These are phyloP conservation scores for Pollenia angustigena DNA, from an alignment of 2,888 invertebrate species.

Conservation along the genomic window DNA sequence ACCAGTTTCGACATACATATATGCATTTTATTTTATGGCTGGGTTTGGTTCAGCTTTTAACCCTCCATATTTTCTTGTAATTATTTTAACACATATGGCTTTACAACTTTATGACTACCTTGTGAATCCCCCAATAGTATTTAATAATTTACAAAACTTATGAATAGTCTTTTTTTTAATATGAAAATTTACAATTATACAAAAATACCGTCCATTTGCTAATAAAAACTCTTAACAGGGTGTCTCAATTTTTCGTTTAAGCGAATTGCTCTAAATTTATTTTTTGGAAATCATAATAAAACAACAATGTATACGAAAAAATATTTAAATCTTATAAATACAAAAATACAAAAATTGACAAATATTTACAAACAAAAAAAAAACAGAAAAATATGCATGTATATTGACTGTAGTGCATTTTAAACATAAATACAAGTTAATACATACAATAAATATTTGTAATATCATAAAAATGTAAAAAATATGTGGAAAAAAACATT, in stretches of 20 bases:
- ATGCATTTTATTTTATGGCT: too few species aligned
- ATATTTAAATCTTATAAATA: conserved; percentile 4
- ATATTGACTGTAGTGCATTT: conserved; percentile 31
- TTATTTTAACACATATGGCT: too few species aligned
- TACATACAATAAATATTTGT: conserved; percentile 9
- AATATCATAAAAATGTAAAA: not conserved
- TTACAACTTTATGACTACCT: too few species aligned
- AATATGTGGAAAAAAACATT: conserved; percentile 2
- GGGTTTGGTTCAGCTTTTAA: too few species aligned
- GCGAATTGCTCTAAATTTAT: not conserved
- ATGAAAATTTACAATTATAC: not conserved
- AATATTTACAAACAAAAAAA: conserved; percentile 49
- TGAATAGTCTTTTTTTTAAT: not conserved
- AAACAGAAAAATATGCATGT: not conserved
- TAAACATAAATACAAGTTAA: conserved; percentile 5
- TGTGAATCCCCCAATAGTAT: too few species aligned
- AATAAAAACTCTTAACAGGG: conserved; percentile 43
- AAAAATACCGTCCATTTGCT: conserved; percentile 35
- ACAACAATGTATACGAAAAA: conserved; percentile 4
- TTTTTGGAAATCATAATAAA: conserved; percentile 7
- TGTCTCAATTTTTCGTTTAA: conserved; percentile 4
- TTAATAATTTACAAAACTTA: conserved; percentile 12
- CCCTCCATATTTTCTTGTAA: too few species aligned
- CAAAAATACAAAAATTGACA: conserved; percentile 18
- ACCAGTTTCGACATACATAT: too few species aligned